These are phyloP conservation scores for Haplochromis burtoni DNA, from an alignment of 2,113 vertebrate species.

Conservation along the genomic window DNA sequence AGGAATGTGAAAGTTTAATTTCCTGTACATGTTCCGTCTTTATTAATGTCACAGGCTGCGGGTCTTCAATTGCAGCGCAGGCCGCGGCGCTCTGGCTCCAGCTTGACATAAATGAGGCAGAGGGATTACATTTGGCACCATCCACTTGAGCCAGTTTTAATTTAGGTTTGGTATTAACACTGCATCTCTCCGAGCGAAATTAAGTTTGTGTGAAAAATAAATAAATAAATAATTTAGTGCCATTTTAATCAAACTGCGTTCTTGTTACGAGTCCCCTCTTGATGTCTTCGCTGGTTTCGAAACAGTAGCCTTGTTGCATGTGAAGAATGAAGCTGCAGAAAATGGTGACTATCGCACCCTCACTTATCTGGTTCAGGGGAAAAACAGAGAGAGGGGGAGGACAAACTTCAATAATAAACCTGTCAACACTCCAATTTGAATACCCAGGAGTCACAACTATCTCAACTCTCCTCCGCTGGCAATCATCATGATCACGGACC, in stretches of 20 bases:
- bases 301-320: constrained; percentile 15
- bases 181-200: background rate
- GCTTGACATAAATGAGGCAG: constrained; percentile 54
- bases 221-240: background rate
- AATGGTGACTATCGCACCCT: constrained; percentile 12
- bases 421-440: constrained; percentile 63
- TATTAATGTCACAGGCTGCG: constrained; percentile 72
- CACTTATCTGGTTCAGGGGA: constrained; percentile 5
- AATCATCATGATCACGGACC: constrained; percentile 41
- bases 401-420: constrained; percentile 60
- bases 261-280: background rate
- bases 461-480: constrained; percentile 32
- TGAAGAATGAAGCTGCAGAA: constrained; percentile 26
- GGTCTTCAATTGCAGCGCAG: constrained; percentile 63
- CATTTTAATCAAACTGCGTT: constrained; percentile 11
- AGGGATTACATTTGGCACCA: constrained; percentile 49
- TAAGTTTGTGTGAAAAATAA: background rate
- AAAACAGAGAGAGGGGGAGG: background rate
- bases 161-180: background rate
- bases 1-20: constrained; percentile 74
- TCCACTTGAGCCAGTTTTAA: constrained; percentile 5
- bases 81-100: constrained; percentile 8
- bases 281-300: constrained; percentile 7
- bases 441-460: constrained; percentile 49
- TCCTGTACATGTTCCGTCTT: constrained; percentile 74